Evolutionary conservation across 2,888 invertebrate genomes (phyloP), one percentile per base, ranked within the genome.

Genomic region (Acholoe squamosa): DNA sequence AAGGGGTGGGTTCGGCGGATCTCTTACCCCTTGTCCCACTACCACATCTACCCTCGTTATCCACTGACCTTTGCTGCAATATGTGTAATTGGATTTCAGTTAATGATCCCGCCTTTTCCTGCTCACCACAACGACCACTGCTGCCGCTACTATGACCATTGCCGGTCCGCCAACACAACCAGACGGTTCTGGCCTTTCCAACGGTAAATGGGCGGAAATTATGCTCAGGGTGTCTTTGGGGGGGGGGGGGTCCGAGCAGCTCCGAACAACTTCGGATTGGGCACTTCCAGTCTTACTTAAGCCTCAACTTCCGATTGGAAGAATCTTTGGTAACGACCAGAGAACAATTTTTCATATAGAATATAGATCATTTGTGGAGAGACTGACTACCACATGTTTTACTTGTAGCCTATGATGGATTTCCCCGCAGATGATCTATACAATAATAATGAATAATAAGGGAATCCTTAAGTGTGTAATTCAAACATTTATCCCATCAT

Each of bases 51-150:
- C 76, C 80, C 80, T 80, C 80, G 80, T 80, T 80, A 80, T 80
- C 80, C 25, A 33, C 7, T 80, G 80, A 80, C 80, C 80, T 80
- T 80, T 80, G 80, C 80, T 80, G 33, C 33, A 80, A 80, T 80
- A 80, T 80, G 80, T 80, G 80, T 80, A 80, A 80, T 80, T 80
- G 80, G 80, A 80, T 80, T 80, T 80, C 19, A 80, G 80, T 33
- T 80, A 80, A 80, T 80, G 80, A 80, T 80, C 22, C 80, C 80
- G 34, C 22, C 22, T 22, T 80, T 43, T 80, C 34, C 80, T 43
- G 19, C 80, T 43, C 3, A 43, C 43, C 43, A 43, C 43, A 43
- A 43, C 43, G 43, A 43, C 43, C 43, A 43, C 43, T n/a, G n/a
- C 43, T 43, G 19, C 80, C 80, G 7, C 22, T 43, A 7, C 80